Conservation (phyloP, 2,797 vertebrate species). For the Artibeus lituratus region DNA sequence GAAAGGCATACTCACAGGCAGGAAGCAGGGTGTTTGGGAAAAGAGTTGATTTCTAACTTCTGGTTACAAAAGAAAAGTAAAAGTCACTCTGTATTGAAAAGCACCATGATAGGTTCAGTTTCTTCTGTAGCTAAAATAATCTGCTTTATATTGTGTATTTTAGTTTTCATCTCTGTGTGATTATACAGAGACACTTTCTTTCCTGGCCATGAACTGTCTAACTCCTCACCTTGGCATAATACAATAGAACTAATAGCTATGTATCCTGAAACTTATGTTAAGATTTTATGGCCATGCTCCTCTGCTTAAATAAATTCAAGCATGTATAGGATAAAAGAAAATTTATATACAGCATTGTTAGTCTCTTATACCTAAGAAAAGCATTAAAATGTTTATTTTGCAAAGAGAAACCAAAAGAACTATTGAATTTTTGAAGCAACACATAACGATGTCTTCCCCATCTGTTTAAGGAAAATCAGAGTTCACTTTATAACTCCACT, state of each 20-base stretch:
- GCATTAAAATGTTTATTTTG: background rate
- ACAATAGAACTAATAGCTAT: background rate
- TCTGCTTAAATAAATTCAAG: background rate
- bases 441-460: background rate
- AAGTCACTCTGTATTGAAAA: background rate
- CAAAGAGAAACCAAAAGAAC: constrained; percentile 20
- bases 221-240: background rate
- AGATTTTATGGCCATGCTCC: background rate
- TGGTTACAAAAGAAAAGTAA: background rate
- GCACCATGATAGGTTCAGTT: background rate
- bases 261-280: background rate
- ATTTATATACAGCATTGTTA: background rate
- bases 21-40: background rate
- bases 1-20: background rate
- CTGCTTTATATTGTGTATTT: background rate
- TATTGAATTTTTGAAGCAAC: background rate
- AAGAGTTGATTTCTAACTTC: background rate
- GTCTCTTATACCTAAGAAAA: background rate
- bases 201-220: background rate
- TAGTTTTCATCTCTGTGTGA: background rate
- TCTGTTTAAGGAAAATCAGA: constrained; percentile 20
- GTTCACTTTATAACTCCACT: background rate
- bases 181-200: background rate
- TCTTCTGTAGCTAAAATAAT: background rate
- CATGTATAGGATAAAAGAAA: background rate